Evolutionary conservation across 1,140 invertebrate genomes (phyloP).

Genomic region (Cyclargus thomasi): DNA sequence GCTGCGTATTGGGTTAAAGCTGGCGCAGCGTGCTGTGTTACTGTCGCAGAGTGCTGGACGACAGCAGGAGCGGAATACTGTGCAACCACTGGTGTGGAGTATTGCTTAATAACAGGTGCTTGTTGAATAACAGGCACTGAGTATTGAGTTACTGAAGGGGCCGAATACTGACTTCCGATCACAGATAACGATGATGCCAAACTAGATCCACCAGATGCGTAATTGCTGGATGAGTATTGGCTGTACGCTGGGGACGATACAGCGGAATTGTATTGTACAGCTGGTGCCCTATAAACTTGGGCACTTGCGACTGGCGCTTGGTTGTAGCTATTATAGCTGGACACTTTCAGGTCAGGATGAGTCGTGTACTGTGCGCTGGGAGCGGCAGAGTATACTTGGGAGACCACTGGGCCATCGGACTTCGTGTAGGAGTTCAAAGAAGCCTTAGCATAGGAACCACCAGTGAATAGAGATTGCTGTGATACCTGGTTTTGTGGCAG

Average conservation of each 20-base stretch:
- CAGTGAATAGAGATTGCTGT: conserved; percentile 38
- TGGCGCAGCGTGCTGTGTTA: conserved; percentile 14
- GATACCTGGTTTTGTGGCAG: conserved; percentile 45
- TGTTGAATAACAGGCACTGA: conserved; percentile 31
- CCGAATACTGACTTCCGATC: conserved; percentile 20
- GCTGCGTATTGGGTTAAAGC: conserved; percentile 14
- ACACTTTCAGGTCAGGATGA: conserved; percentile 39
- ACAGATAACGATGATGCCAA: not conserved
- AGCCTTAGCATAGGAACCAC: conserved; percentile 47
- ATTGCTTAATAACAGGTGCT: not conserved
- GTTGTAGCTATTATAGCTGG: conserved; percentile 29
- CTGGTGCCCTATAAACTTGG: conserved; percentile 13
- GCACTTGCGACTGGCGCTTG: conserved; percentile 21
- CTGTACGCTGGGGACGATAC: not conserved
- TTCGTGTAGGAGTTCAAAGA: conserved; percentile 54
- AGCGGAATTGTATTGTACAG: conserved; percentile 14
- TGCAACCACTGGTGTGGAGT: conserved; percentile 31
- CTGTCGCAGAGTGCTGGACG: not conserved
- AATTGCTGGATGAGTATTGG: not conserved
- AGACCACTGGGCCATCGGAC: conserved; percentile 52
- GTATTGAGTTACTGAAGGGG: conserved; percentile 31
- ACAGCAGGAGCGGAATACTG: conserved; percentile 30
- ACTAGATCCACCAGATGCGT: not conserved
- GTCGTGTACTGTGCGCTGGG: conserved; percentile 48
- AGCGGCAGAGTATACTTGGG: conserved; percentile 56